Base-by-base conservation (phyloP, 2,797 vertebrate species). In the Pseudopleuronectes americanus region DNA sequence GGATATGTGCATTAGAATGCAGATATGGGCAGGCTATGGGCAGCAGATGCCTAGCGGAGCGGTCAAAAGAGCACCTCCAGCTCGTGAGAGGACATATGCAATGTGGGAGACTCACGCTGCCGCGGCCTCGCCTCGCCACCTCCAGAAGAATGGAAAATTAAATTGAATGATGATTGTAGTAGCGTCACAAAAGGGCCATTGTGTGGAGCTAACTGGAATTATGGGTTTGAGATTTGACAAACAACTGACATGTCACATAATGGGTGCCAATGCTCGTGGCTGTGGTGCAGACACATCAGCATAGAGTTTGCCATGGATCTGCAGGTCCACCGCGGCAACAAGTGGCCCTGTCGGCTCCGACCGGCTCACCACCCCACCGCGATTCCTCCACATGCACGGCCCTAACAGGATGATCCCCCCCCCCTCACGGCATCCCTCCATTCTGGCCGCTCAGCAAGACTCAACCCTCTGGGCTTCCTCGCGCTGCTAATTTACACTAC, bases 11-110 rank as follows among this genome's bases (percentile, higher is more conserved):
- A 92, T 94, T 93, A 93, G 88, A 94, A 94, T 94, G 93, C 92
- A 95, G 91, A 94, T 91, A 92, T 90, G 63, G 84, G 86, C 85
- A 75, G 87, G 84, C 93, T 76, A 84, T 74, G 86, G 80, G 90
- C 90, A 92, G 92, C 94, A 95, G 95, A 96, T 95, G 94, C 94
- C 91, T 78, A 88, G 88, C 90, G 91, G 79, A 86, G 89, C 83
- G 87, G 90, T 94, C 92, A 90, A 88, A 91, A 91, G 90, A 90
- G 91, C 92, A 90, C 65, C 73, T 70, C 36, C 21, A 76, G 79
- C 89, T 84, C 79, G 58, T 31, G 76, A 84, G 84, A 88, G 87
- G 88, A 91, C 92, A 93, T 92, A 87, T 93, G 92, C 90, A 83
- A 77, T 84, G 89, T 92, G 89, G 87, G 90, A 90, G 83, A 83